Base-by-base conservation (phyloP, 2,888 invertebrate genomes). In the Troilus luridus region DNA sequence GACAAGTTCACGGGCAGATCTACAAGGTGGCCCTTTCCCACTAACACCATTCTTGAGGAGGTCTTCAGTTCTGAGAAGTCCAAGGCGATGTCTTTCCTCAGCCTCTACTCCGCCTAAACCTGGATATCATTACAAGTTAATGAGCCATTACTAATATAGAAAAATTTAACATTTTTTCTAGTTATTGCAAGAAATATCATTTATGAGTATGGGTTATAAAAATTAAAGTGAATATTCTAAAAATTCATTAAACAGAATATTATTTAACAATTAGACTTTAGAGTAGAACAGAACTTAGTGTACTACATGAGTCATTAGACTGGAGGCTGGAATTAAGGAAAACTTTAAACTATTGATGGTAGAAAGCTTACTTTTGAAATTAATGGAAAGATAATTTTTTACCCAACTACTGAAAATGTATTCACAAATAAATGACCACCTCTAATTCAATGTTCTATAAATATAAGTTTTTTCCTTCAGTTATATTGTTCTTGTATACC, bases 41-140 rank as follows among this genome's bases (percentile, higher is more conserved):
- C 95, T 96, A 24, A 96, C 95, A 67, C 96, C 96, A 93, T 96
- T 95, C 91, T 95, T 95, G 91, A 97, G 94, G 77, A 97, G 94
- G 94, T 97, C 97, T 93, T 97, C 97, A 94, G 97, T 96, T 59
- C 97, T 94, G 64, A 97, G 94, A 81, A 97, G 94, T 27, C 97
- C 97, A 21, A 97, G 94, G 91, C 96, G 96, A 93, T 97, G 97
- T 88, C 97, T 94, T 93, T 97, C 97, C 92, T 96, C 95, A 5
- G 97, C 97, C 90, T 97, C 96, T 0, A 97, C 97, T 60, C 95
- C 94, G 0, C 97, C 97, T 91, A 97, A 94, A 24, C 95, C 93
- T 92, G 77, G 9, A 12, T 0, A 85, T 58, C 8, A 56, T 56
- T 85, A 41, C 41, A 3, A 41, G 41, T 41, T 41, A 41, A 41